phyloP scores from a whole-genome alignment of 2,888 invertebrate species.

The Cepaea hortensis region DNA sequence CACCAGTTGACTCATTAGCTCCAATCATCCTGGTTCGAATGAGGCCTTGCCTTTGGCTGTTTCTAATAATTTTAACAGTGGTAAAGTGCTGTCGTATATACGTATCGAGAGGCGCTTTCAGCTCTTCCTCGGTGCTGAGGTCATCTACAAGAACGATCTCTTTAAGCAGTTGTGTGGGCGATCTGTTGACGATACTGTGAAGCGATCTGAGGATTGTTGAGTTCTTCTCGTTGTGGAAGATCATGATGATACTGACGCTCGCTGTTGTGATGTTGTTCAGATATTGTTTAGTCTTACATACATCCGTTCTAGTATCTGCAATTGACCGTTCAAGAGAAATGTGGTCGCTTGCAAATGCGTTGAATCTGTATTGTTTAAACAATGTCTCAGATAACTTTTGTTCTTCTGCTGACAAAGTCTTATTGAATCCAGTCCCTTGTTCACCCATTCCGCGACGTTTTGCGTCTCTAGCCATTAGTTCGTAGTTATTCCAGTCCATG shows the following conservation, averaged over 20 bases:
- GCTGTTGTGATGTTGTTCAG: slow-evolving; percentile 12
- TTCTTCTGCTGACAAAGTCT: not conserved
- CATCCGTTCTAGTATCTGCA: slow-evolving; percentile 24
- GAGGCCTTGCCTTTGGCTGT: slow-evolving; percentile 44
- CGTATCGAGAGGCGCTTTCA: slow-evolving; percentile 37
- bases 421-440: slow-evolving; percentile 23
- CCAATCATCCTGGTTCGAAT: slow-evolving; percentile 45
- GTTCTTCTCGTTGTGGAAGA: slow-evolving; percentile 48
- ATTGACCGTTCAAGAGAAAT: slow-evolving; percentile 24
- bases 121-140: slow-evolving; percentile 39
- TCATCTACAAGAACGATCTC: slow-evolving; percentile 52
- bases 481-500: slow-evolving; percentile 42
- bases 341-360: slow-evolving; percentile 30
- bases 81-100: slow-evolving; percentile 38
- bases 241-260: slow-evolving; percentile 39
- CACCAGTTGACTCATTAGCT: slow-evolving; percentile 39
- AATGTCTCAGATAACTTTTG: not conserved
- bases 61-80: slow-evolving; percentile 42
- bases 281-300: slow-evolving; percentile 17
- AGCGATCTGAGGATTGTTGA: slow-evolving; percentile 44
- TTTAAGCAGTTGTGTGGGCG: slow-evolving; percentile 32
- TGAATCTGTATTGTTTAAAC: slow-evolving; percentile 5
- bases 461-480: slow-evolving; percentile 33
- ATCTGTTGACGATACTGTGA: slow-evolving; percentile 40
- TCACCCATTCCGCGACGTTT: slow-evolving; percentile 27